Conservation (phyloP, 2,113 vertebrate genomes). For the Cryptomyrus ogoouensis region DNA sequence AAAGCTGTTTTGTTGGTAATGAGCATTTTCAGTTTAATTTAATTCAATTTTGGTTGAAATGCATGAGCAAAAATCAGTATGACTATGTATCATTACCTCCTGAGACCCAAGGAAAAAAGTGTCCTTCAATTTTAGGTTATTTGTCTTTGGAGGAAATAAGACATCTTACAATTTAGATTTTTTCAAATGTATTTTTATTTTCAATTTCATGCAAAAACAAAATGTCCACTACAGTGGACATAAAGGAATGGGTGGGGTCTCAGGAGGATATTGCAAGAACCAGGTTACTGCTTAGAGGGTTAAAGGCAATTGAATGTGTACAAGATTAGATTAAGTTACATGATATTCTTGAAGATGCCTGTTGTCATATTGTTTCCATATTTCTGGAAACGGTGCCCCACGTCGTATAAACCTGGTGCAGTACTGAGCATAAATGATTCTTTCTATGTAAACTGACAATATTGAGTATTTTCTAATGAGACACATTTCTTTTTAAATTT, state of each 20-base stretch:
- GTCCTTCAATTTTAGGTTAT: too few species aligned
- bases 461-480: not conserved
- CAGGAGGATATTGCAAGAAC: not conserved
- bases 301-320: not conserved
- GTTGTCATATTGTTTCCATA: not conserved
- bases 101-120: too few species aligned
- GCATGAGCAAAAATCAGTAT: not conserved
- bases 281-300: not conserved
- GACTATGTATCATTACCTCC: not conserved
- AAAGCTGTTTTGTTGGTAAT: not conserved
- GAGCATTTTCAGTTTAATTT: not conserved
- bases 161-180: too few species aligned
- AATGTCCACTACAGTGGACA: too few species aligned
- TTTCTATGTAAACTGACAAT: not conserved
- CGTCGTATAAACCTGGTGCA: not conserved
- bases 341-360: not conserved
- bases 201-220: too few species aligned
- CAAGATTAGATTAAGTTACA: not conserved
- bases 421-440: not conserved
- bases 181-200: too few species aligned
- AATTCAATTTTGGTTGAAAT: not conserved
- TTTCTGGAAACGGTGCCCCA: not conserved
- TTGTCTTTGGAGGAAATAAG: too few species aligned
- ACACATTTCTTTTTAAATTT: not conserved
- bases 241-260: too few species aligned